These are phyloP conservation scores for Chrysocyon brachyurus DNA, from an alignment of 2,797 vertebrate species.

Conservation along the genomic window DNA sequence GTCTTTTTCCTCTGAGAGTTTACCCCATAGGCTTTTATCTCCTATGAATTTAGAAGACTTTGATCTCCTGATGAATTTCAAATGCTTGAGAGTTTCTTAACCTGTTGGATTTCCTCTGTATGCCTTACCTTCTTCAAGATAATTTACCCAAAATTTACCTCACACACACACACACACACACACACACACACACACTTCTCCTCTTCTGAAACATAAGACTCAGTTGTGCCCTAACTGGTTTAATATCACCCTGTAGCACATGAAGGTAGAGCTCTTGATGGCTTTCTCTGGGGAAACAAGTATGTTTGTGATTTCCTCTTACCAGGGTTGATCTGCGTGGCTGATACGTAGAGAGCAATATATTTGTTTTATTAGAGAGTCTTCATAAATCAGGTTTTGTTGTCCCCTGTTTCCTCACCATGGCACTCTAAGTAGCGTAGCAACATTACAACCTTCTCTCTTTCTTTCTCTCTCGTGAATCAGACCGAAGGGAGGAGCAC, in stretches of 20 bases:
- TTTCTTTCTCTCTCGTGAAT: constrained; percentile 90
- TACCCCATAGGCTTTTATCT: not conserved
- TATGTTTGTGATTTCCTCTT: not conserved
- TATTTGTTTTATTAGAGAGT: constrained; percentile 54
- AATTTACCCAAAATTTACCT: not conserved
- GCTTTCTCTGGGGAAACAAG: constrained; percentile 35
- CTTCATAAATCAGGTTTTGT: constrained; percentile 19
- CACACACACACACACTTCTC: not conserved
- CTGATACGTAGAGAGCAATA: not conserved
- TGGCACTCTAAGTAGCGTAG: constrained; percentile 84
- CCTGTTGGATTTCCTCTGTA: not conserved
- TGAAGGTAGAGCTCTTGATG: not conserved
- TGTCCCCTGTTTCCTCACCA: constrained; percentile 83
- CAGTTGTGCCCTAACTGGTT: not conserved
- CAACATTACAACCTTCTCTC: constrained; percentile 89
- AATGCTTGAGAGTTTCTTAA: constrained; percentile 20
- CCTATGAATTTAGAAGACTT: not conserved
- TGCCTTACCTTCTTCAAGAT: constrained; percentile 7
- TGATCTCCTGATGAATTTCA: constrained; percentile 24
- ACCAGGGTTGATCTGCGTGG: not conserved
- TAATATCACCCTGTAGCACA: not conserved
- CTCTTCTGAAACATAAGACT: not conserved
- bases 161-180: not conserved
- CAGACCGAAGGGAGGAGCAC: constrained; percentile 90
- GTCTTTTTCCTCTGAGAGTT: constrained; percentile 23